Evolutionary conservation across 1,140 invertebrate species (phyloP).

Genomic region (Spodoptera litura): DNA sequence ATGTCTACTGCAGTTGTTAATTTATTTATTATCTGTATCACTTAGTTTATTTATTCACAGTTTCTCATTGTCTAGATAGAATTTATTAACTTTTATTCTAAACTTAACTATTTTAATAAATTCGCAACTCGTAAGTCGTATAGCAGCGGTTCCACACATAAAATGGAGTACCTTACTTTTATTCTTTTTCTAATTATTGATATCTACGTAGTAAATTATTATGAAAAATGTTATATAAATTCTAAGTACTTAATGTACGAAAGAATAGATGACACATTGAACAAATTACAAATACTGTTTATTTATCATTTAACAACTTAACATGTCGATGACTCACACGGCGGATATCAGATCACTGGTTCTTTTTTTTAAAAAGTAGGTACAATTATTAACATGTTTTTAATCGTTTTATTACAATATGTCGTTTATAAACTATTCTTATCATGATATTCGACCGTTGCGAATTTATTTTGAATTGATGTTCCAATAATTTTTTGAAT

Average conservation of each 20-base stretch:
- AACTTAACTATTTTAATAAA: too few relatives aligned
- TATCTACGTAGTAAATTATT: too few relatives aligned
- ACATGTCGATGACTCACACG: slow-evolving; percentile 2
- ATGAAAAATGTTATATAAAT: not conserved
- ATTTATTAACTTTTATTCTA: too few relatives aligned
- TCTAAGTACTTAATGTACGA: not conserved
- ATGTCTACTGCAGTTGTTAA: not conserved
- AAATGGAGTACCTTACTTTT: too few relatives aligned
- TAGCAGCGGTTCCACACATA: too few relatives aligned
- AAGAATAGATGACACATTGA: slow-evolving; percentile 28
- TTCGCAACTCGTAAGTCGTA: too few relatives aligned
- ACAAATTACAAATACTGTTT: not conserved
- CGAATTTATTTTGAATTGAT: too few relatives aligned
- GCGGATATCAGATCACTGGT: slow-evolving; percentile 23
- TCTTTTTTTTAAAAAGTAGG: not conserved
- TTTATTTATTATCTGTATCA: not conserved
- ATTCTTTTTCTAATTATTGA: too few relatives aligned
- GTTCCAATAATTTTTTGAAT: too few relatives aligned
- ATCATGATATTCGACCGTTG: not conserved
- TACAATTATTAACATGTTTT: slow-evolving; percentile 10
- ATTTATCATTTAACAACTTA: slow-evolving; percentile 23
- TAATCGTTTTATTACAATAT: not conserved
- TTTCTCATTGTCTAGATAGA: too few relatives aligned
- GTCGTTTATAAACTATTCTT: slow-evolving; percentile 8
- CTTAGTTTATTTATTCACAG: too few relatives aligned